Evolutionary conservation across 2,797 vertebrate species (phyloP).

Genomic region (Catamblyrhynchus diadema): DNA sequence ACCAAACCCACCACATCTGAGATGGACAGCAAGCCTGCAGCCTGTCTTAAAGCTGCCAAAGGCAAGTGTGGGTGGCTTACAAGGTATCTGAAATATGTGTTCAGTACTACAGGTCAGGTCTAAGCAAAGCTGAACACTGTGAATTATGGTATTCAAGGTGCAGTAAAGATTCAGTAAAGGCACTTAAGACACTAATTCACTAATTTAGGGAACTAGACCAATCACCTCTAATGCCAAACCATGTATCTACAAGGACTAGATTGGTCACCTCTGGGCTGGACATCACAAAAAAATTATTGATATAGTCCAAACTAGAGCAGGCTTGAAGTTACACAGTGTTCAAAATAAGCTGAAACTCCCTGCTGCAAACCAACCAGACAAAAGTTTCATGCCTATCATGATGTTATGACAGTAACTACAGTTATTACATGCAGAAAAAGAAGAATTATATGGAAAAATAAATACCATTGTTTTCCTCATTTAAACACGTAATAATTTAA

Average conservation of each 20-base stretch:
- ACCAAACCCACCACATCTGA: background rate
- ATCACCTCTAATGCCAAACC: background rate
- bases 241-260: background rate
- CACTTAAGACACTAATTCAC: background rate
- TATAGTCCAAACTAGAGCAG: background rate
- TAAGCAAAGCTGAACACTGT: background rate
- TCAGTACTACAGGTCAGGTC: background rate
- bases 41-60: background rate
- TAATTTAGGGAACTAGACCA: background rate
- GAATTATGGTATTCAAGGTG: background rate
- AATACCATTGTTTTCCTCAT: background rate
- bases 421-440: background rate
- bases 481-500: background rate
- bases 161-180: background rate
- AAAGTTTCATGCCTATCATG: background rate
- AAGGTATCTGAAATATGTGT: background rate
- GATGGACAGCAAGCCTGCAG: background rate
- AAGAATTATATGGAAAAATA: background rate
- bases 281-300: background rate
- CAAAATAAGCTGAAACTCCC: background rate
- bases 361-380: background rate
- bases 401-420: background rate
- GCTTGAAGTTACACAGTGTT: background rate
- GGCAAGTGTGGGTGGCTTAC: fast-evolving
- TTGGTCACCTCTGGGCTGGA: background rate